Percentiles rank a stretch among this genome's conserved stretches.
Conservation (phyloP, 2,797 vertebrate genomes). For the Fringilla coelebs region DNA sequence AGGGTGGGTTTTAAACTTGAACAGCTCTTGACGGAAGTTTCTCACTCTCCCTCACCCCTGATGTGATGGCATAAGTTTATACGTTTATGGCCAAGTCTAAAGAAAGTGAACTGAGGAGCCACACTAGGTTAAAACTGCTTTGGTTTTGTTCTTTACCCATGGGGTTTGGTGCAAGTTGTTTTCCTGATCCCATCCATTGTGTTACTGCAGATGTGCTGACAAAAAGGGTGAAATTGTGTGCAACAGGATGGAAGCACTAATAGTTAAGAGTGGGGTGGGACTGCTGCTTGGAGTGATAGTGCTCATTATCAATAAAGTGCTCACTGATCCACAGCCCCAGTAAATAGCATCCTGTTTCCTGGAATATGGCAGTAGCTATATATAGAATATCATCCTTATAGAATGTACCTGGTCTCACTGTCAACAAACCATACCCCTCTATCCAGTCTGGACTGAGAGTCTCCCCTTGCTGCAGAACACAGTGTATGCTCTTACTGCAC, state of each 20-base stretch:
- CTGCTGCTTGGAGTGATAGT: background rate
- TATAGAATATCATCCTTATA: background rate
- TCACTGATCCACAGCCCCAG: background rate
- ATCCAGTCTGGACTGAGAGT: background rate
- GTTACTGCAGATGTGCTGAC: background rate
- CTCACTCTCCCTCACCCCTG: background rate
- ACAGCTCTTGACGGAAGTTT: background rate
- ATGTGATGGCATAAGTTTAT: background rate
- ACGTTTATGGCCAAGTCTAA: background rate
- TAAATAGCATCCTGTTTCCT: background rate
- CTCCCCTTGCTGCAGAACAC: background rate
- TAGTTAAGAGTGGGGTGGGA: background rate
- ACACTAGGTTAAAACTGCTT: background rate
- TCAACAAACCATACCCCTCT: background rate
- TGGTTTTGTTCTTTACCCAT: background rate
- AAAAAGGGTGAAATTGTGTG: background rate
- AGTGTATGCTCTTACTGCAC: background rate
- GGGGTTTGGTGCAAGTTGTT: background rate
- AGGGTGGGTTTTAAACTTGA: background rate
- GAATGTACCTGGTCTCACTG: background rate
- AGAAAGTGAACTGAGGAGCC: background rate
- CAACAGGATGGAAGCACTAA: background rate
- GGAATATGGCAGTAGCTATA: background rate
- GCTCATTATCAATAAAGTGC: rapidly evolving
- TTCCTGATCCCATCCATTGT: background rate